These are phyloP conservation scores for Drosophila anceps DNA, from an alignment of 2,888 invertebrate species.

Conservation along the genomic window DNA sequence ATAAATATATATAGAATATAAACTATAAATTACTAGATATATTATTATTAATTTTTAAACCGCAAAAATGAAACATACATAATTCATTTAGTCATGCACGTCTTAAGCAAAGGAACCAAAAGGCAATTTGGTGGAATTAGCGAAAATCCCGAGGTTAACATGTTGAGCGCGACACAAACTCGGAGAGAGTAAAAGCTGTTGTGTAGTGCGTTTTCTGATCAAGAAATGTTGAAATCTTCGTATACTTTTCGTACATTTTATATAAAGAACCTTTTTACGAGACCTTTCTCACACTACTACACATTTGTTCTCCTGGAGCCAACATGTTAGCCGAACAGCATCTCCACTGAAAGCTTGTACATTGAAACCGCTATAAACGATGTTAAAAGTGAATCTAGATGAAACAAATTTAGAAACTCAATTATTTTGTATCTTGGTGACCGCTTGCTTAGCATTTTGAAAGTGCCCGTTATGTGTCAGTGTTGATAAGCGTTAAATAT, in stretches of 20 bases:
- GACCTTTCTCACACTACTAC: neutral
- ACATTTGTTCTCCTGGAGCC: neutral
- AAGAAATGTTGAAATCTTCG: neutral
- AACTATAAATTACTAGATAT: constrained; percentile 69
- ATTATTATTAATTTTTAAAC: constrained; percentile 70
- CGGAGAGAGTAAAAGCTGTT: neutral
- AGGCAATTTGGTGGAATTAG: constrained; percentile 29
- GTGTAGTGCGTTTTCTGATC: neutral
- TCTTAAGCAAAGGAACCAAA: constrained; percentile 78
- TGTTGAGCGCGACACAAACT: constrained; percentile 16
- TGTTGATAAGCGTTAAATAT: constrained; percentile 54
- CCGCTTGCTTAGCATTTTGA: constrained; percentile 58
- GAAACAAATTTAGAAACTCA: constrained; percentile 37
- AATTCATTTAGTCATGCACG: constrained; percentile 38
- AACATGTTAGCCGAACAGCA: constrained; percentile 29
- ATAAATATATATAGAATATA: constrained; percentile 67
- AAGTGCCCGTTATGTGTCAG: constrained; percentile 51
- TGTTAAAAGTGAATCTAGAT: constrained; percentile 26
- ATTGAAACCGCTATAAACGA: constrained; percentile 40
- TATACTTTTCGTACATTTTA: constrained; percentile 10
- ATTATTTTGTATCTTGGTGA: constrained; percentile 56
- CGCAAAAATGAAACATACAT: constrained; percentile 24
- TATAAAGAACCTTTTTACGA: neutral
- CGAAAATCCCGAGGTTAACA: constrained; percentile 29
- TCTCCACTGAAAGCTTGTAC: constrained; percentile 47